Conservation (phyloP, 1,140 invertebrate genomes). For the Apis dorsata region DNA sequence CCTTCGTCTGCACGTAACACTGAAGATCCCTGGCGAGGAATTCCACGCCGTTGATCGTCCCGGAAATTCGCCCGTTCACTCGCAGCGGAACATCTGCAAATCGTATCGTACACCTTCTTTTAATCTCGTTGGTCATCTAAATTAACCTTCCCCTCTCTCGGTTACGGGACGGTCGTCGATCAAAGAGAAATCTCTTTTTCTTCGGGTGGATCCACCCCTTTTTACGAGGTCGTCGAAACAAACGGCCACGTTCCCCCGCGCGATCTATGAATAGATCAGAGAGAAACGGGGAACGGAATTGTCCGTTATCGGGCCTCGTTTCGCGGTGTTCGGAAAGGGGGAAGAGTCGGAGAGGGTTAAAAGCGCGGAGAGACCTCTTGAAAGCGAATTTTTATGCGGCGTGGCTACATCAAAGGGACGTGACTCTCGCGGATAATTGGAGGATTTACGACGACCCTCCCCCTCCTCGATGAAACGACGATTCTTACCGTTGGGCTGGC, state of each 20-base stretch:
- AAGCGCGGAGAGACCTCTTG: constrained; percentile 8
- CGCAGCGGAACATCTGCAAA: constrained; percentile 87
- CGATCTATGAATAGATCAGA: constrained; percentile 76
- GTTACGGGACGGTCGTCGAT: not conserved
- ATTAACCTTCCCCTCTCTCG: not conserved
- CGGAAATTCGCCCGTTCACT: constrained; percentile 91
- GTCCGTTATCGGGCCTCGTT: constrained; percentile 38
- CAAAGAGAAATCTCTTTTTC: not conserved
- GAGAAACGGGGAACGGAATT: constrained; percentile 31
- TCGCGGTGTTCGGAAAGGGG: constrained; percentile 20
- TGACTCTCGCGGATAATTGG: constrained; percentile 41
- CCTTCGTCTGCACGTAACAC: constrained; percentile 93
- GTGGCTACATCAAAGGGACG: constrained; percentile 46
- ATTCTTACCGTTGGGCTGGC: constrained; percentile 87
- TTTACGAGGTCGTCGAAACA: constrained; percentile 66
- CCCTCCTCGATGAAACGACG: not conserved
- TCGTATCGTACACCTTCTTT: not conserved
- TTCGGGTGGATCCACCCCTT: constrained; percentile 11
- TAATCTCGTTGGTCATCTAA: not conserved
- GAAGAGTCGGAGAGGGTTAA: constrained; percentile 17
- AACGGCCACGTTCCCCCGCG: constrained; percentile 52
- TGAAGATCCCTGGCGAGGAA: constrained; percentile 92
- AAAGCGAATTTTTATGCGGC: constrained; percentile 29
- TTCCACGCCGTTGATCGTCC: constrained; percentile 87
- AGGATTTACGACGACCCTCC: not conserved